These are phyloP conservation scores for Timema cristinae DNA, from an alignment of 2,888 invertebrate species.

Conservation along the genomic window DNA sequence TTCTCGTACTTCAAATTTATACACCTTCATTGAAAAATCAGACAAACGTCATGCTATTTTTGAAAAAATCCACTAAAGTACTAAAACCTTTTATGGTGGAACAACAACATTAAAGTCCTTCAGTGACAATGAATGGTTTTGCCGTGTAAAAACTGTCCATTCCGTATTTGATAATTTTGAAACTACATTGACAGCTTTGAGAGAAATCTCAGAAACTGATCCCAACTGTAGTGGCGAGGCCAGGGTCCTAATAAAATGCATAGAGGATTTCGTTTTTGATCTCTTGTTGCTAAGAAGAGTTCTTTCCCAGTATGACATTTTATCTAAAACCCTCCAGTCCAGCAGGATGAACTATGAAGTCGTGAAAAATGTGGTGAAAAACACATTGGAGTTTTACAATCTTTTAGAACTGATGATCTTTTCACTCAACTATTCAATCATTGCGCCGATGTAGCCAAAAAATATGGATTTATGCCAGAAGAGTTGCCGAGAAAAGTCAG, in stretches of 20 bases:
- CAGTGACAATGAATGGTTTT: too few relatives aligned
- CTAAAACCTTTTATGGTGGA: too few relatives aligned
- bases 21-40: too few relatives aligned
- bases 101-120: too few relatives aligned
- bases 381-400: background rate
- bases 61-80: background rate
- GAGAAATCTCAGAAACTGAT: background rate
- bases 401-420: conserved; percentile 7
- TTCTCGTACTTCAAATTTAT: background rate
- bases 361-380: background rate
- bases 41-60: background rate
- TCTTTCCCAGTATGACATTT: background rate
- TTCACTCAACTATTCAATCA: conserved; percentile 9
- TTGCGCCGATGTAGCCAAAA: background rate
- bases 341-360: background rate
- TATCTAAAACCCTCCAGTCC: background rate
- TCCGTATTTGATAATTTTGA: background rate
- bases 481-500: conserved; percentile 6
- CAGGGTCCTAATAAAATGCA: background rate
- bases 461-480: background rate
- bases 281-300: background rate
- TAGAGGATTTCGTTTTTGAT: background rate
- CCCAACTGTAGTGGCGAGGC: background rate
- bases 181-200: background rate
- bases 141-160: too few relatives aligned